Conservation (phyloP, 2,888 invertebrate species). For the Schrankia costaestrigalis region DNA sequence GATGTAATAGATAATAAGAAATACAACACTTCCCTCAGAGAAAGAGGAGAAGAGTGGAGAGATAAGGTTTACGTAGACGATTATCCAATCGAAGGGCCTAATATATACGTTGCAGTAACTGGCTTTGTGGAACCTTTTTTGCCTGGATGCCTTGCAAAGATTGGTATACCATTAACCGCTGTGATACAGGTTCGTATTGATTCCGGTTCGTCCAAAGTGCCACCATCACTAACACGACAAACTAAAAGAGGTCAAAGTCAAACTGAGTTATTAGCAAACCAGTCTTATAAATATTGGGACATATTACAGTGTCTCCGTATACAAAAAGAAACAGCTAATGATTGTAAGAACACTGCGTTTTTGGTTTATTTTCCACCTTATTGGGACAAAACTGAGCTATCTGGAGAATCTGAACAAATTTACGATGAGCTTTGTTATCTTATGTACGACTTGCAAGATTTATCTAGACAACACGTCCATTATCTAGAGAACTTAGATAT, state of each 20-base stretch:
- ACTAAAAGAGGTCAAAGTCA: slow-evolving; percentile 67
- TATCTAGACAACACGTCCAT: slow-evolving; percentile 66
- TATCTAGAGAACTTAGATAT: slow-evolving; percentile 73
- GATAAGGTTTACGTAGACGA: slow-evolving; percentile 77
- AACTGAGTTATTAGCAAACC: slow-evolving; percentile 55
- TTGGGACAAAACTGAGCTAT: slow-evolving; percentile 46
- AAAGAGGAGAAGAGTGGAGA: slow-evolving; percentile 79
- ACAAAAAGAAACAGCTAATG: slow-evolving; percentile 42
- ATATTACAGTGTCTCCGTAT: slow-evolving; percentile 58
- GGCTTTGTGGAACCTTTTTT: slow-evolving; percentile 69
- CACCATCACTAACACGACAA: slow-evolving; percentile 46
- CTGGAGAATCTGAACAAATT: slow-evolving; percentile 59
- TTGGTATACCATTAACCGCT: slow-evolving; percentile 63
- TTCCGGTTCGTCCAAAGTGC: slow-evolving; percentile 38
- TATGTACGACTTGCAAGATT: slow-evolving; percentile 78
- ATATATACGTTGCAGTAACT: slow-evolving; percentile 76
- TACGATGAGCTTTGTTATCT: slow-evolving; percentile 76
- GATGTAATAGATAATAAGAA: slow-evolving; percentile 46
- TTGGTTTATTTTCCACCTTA: slow-evolving; percentile 67
- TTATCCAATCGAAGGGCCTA: slow-evolving; percentile 74
- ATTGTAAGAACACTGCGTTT: slow-evolving; percentile 66
- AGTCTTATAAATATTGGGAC: slow-evolving; percentile 61
- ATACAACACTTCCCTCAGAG: slow-evolving; percentile 68
- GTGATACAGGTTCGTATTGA: slow-evolving; percentile 68
- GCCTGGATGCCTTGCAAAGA: slow-evolving; percentile 50